Conservation (phyloP, 2,888 invertebrate species). For the Caenorhabditis japonica region DNA sequence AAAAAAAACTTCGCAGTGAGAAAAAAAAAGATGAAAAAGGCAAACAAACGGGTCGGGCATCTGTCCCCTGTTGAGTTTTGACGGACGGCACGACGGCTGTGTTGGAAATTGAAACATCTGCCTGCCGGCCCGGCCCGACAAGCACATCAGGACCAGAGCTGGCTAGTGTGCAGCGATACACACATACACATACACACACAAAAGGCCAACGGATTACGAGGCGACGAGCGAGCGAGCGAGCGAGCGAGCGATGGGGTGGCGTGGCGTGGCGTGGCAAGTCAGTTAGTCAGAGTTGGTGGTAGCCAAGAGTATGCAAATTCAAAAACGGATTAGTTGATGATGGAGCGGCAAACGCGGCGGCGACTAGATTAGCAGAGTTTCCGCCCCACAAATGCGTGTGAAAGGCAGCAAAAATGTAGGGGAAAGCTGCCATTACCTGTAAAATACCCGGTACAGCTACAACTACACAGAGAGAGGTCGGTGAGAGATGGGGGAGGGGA, state of each 20-base stretch:
- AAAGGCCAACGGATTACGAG: constrained; percentile 16
- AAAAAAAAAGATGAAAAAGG: background rate
- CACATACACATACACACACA: background rate
- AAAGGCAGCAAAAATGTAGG: background rate
- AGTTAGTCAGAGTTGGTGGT: constrained; percentile 6
- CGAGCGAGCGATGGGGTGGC: no score
- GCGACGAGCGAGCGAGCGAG: no score
- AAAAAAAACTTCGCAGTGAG: background rate
- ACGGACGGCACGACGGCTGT: background rate
- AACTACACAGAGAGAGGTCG: no score
- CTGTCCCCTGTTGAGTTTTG: constrained; percentile 1
- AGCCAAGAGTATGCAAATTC: constrained; percentile 37
- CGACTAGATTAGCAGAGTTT: constrained; percentile 21
- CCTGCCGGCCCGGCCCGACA: background rate
- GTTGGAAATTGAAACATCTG: constrained; percentile 24
- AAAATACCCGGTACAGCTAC: no score
- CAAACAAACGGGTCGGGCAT: constrained; percentile 5
- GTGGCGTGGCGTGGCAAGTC: constrained; percentile 1
- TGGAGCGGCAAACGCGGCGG: constrained; percentile 33
- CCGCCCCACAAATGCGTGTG: background rate
- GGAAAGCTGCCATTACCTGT: background rate
- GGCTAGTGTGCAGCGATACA: no score
- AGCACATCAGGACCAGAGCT: no score
- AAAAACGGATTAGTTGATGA: constrained; percentile 31
- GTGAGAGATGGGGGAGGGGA: no score